These are phyloP conservation scores for Helleia helle DNA, from an alignment of 2,888 invertebrate species.

Conservation along the genomic window DNA sequence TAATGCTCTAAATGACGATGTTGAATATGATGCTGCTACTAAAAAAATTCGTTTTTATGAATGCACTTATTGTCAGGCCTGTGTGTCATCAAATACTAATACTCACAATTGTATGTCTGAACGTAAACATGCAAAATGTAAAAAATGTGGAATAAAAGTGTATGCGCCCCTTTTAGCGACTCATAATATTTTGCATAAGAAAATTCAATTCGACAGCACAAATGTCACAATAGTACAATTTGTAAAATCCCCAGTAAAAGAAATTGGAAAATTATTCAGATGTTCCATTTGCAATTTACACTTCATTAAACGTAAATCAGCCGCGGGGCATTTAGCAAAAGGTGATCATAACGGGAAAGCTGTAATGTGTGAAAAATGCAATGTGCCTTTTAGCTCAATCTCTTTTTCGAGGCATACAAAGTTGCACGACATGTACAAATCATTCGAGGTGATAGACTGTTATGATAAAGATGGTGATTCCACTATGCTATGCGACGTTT, in stretches of 20 bases:
- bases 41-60: constrained; percentile 15
- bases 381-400: background rate
- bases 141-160: background rate
- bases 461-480: too few species aligned
- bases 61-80: constrained; percentile 15
- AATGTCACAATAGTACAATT: background rate
- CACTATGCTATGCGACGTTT: background rate
- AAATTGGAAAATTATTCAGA: background rate
- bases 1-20: background rate
- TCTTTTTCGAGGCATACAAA: background rate
- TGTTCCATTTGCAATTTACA: constrained; percentile 11
- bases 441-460: background rate
- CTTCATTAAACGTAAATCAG: background rate
- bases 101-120: background rate
- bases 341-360: background rate
- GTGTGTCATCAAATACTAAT: constrained; percentile 8
- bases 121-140: background rate
- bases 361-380: background rate
- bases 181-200: background rate
- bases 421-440: background rate
- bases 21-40: background rate
- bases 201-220: background rate
- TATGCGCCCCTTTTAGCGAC: background rate
- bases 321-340: background rate
- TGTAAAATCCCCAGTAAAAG: too few species aligned